These are phyloP conservation scores for Drosophila atroscutellata DNA, from an alignment of 2,888 invertebrate genomes.

Conservation along the genomic window DNA sequence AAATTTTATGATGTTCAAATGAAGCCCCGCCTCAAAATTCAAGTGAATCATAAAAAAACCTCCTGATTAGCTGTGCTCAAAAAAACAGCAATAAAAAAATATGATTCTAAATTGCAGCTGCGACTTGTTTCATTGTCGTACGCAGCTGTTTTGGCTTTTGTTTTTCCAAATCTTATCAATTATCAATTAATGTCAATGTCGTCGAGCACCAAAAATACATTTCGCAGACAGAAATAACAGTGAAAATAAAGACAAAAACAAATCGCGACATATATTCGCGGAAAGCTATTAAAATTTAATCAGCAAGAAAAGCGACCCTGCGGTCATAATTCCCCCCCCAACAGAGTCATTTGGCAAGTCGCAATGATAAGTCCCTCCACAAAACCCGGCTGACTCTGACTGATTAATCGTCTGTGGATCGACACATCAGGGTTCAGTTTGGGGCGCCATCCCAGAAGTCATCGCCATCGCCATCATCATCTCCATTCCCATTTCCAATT, in stretches of 20 bases:
- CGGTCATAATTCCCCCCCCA: slow-evolving; percentile 77
- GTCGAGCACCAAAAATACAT: slow-evolving; percentile 52
- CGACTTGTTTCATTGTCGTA: not conserved
- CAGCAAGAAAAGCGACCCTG: slow-evolving; percentile 72
- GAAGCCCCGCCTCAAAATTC: too few relatives aligned
- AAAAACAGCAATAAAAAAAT: slow-evolving; percentile 12
- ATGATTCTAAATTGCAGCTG: slow-evolving; percentile 2
- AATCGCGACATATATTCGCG: slow-evolving; percentile 65
- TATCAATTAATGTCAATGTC: slow-evolving; percentile 26
- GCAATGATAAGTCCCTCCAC: slow-evolving; percentile 45
- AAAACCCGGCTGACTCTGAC: slow-evolving; percentile 16
- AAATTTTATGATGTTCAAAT: slow-evolving; percentile 14
- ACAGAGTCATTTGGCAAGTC: slow-evolving; percentile 23
- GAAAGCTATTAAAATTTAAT: slow-evolving; percentile 77
- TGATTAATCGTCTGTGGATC: slow-evolving; percentile 66
- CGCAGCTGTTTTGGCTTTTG: not conserved
- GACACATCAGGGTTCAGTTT: slow-evolving; percentile 48
- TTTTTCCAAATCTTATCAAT: slow-evolving; percentile 34
- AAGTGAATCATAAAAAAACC: slow-evolving; percentile 25
- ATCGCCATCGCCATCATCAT: slow-evolving; percentile 18
- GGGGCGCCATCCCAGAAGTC: slow-evolving; percentile 48
- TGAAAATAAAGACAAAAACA: slow-evolving; percentile 7
- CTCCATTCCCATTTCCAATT: slow-evolving; percentile 5
- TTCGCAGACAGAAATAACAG: slow-evolving; percentile 42
- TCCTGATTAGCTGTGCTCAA: slow-evolving; percentile 1